Base-by-base conservation (phyloP, 2,888 invertebrate genomes). In the Lymantria monacha region DNA sequence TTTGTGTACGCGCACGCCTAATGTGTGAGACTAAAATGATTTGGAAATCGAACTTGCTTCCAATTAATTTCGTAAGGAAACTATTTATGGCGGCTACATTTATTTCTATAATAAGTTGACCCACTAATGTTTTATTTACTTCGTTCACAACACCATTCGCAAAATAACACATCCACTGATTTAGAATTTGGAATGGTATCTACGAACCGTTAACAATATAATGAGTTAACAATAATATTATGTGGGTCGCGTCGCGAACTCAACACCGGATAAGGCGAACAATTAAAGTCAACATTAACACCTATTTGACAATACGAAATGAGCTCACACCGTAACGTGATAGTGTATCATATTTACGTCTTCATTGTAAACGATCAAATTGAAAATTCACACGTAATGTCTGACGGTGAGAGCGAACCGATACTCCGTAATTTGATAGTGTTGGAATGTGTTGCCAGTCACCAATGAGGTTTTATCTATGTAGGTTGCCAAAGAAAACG, bases 211-310 rank as follows among this genome's bases (percentile, higher is more conserved):
- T 89, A 88, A 65, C 73, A 74, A 72, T 69, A 87, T 86, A 87
- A 88, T 87, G 78, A 79, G 72, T 76, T 74, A 81, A 81, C 81
- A 79, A 81, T 77, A 81, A 76, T 78, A 87, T 85, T 78, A 87
- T 85, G 86, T 88, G 77, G 87, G 87, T 83, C 87, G 85, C 70
- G 74, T 70, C 72, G 71, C 78, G 68, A 76, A 82, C 76, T 76
- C 74, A 79, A 82, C 83, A 81, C 81, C 82, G 79, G 78, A 77
- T 81, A 81, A 77, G 73, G 74, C 75, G 79, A 76, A 85, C 83
- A 82, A 87, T 87, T 81, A 83, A 78, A 82, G 72, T 76, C 73
- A 70, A 78, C 79, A 79, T 73, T 78, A 74, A 73, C 78, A 77
- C 80, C 72, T 74, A 74, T 72, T 71, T 72, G 74, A 72, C 69